Base-by-base conservation (phyloP, 2,113 vertebrate species). In the Aphyosemion australe region DNA sequence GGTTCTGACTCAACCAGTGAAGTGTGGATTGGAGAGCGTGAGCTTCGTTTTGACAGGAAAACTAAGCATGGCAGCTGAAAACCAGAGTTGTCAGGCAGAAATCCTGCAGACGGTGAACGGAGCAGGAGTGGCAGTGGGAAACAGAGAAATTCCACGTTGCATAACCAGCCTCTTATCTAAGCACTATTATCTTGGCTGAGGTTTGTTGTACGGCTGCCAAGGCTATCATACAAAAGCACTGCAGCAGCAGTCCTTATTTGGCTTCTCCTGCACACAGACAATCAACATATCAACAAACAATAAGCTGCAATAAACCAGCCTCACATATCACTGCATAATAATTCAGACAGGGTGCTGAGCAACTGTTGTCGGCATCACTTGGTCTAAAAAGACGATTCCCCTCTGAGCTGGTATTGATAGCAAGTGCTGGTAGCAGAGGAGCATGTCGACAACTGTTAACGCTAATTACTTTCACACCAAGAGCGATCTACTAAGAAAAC, bases 391-490 rank as follows among this genome's bases (percentile, higher is more conserved):
- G 80, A 84, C 80, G 85, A 85, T 88, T 91, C 85, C 90, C 90
- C 69, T 85, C 84, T 69, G 88, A 89, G 88, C 76, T 60, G 72
- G 74, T 81, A 85, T 87, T 87, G 63, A 78, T 82, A 80, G 84
- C 56, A 60, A 85, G 80, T 78, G 79, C 84, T 76, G 63, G 74
- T 81, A 79, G 83, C 77, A 83, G 67, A 87, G 75, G 82, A 83
- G 84, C 88, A 83, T 88, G 90, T 87, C 76, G 82, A 91, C 90
- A 89, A 92, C 87, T 85, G 87, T 89, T 89, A 79, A 62, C 72
- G 54, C 87, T 92, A 91, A 92, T 91, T 92, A 88, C 89, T 88
- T 91, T 92, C 88, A 85, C 90, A 89, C 90, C 71, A 49, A 88
- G 80, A 80, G 79, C 65, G 72, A 77, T 87, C 86, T 88, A 88